These are phyloP conservation scores for Corvus moneduloides DNA, from an alignment of 2,113 vertebrate species.

Conservation along the genomic window DNA sequence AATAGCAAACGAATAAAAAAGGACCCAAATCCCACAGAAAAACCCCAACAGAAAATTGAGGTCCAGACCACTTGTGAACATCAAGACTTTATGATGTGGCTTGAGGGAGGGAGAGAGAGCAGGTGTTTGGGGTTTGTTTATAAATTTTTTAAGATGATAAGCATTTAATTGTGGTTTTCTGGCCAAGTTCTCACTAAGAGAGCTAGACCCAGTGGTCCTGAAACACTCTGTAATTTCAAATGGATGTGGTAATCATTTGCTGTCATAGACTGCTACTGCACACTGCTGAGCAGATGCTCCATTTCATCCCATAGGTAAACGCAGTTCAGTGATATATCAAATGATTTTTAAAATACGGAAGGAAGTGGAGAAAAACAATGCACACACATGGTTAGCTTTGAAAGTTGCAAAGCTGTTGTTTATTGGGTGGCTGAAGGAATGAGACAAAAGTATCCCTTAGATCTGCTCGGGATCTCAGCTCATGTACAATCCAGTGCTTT, in stretches of 20 bases:
- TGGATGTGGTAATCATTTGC: neutral
- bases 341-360: constrained; percentile 10
- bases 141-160: neutral
- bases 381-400: neutral
- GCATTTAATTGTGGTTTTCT: neutral
- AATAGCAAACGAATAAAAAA: neutral
- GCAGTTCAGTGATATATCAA: neutral
- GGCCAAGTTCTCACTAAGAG: neutral
- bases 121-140: neutral
- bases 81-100: neutral
- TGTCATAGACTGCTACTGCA: neutral
- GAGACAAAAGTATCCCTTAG: neutral
- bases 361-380: neutral
- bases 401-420: neutral
- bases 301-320: constrained; percentile 5
- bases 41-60: neutral
- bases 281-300: constrained; percentile 7
- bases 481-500: neutral
- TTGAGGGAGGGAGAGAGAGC: neutral
- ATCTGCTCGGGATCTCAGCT: neutral
- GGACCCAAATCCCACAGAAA: neutral
- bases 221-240: neutral
- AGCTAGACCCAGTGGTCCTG: neutral
- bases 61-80: neutral
- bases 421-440: neutral